phyloP scores from a whole-genome alignment of 2,113 vertebrate species.

The Galeopterus variegatus region DNA sequence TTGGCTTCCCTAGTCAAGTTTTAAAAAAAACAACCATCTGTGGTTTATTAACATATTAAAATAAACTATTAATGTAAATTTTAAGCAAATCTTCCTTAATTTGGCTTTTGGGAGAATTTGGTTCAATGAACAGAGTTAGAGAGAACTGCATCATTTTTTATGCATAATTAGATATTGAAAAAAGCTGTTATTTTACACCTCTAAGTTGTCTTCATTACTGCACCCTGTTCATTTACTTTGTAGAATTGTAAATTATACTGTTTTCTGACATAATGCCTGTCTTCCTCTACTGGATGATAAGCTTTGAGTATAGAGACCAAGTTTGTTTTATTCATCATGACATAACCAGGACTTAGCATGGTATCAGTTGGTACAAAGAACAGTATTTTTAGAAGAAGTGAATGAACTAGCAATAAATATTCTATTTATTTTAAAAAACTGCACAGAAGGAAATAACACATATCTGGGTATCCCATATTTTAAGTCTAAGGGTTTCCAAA shows the following conservation, averaged over 20 bases:
- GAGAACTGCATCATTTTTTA: slow-evolving; percentile 15
- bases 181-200: slow-evolving; percentile 12
- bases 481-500: slow-evolving; percentile 26
- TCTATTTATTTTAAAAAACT: neutral
- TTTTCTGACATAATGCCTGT: slow-evolving; percentile 32
- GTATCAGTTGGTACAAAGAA: slow-evolving; percentile 29
- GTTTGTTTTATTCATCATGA: slow-evolving; percentile 32
- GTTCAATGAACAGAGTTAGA: slow-evolving; percentile 43
- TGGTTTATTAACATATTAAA: slow-evolving; percentile 39
- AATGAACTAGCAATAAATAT: slow-evolving; percentile 25
- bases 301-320: slow-evolving; percentile 32
- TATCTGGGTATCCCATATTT: slow-evolving; percentile 12
- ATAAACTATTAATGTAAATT: slow-evolving; percentile 10
- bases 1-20: slow-evolving; percentile 21
- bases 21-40: neutral
- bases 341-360: slow-evolving; percentile 1
- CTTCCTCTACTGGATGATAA: neutral
- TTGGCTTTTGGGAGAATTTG: slow-evolving; percentile 19
- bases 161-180: neutral
- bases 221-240: neutral
- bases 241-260: slow-evolving; percentile 30
- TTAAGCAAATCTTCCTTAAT: slow-evolving; percentile 40
- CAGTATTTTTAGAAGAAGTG: slow-evolving; percentile 8
- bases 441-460: slow-evolving; percentile 10
- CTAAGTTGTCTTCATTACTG: slow-evolving; percentile 46